phyloP scores from a whole-genome alignment of 2,113 vertebrate genomes.

The Oxyruncus cristatus region DNA sequence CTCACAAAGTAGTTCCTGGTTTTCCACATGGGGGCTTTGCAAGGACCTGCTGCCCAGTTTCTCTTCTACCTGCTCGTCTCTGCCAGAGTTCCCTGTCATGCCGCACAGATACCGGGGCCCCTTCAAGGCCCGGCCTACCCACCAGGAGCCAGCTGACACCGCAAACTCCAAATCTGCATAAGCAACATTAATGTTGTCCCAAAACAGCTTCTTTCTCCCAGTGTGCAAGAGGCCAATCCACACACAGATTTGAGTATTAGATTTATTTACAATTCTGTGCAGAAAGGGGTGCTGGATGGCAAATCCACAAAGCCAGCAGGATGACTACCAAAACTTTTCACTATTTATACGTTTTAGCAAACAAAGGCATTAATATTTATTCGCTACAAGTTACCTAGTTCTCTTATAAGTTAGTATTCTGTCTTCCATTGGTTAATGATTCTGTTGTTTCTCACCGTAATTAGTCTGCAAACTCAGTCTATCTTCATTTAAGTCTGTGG shows the following conservation, averaged over 20 bases:
- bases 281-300: neutral
- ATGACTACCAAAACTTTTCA: neutral
- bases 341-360: neutral
- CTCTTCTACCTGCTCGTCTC: neutral
- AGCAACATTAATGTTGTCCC: neutral
- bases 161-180: neutral
- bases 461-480: neutral
- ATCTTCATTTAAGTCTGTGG: neutral
- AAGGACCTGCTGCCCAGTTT: neutral
- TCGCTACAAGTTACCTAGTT: neutral
- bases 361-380: neutral
- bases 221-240: neutral
- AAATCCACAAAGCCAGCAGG: neutral
- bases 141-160: neutral
- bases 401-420: neutral
- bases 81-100: neutral
- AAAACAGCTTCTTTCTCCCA: neutral
- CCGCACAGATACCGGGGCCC: accelerated
- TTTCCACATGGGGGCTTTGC: neutral
- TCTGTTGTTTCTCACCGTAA: neutral
- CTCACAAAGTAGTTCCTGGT: neutral
- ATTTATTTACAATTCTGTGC: neutral
- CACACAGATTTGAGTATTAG: neutral
- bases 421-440: neutral
- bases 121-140: neutral